phyloP scores from a whole-genome alignment of 2,888 invertebrate species.

The Rhaphigaster nebulosa region DNA sequence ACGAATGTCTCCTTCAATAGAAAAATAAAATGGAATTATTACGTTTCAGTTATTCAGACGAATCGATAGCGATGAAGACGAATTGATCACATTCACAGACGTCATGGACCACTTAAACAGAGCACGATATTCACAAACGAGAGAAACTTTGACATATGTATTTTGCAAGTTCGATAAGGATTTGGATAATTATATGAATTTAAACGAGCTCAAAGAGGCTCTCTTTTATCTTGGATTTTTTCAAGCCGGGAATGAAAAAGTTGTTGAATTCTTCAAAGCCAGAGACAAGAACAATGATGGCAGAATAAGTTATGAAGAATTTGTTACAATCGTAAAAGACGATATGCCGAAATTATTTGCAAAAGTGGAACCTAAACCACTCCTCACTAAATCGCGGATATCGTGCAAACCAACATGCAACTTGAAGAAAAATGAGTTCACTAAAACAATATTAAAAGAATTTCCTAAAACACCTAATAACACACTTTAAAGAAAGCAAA shows the following conservation, averaged over 20 bases:
- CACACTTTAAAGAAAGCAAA: not conserved
- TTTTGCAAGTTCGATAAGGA: conserved; percentile 63
- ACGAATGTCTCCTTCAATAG: too few species aligned
- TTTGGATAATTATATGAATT: conserved; percentile 58
- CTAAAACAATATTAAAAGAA: not conserved
- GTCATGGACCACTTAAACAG: conserved; percentile 56
- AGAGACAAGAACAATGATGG: not conserved
- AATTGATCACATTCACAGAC: conserved; percentile 53
- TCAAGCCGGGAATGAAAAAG: conserved; percentile 6
- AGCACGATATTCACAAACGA: conserved; percentile 27
- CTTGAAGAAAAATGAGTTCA: not conserved
- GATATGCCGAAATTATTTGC: not conserved
- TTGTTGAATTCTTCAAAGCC: not conserved
- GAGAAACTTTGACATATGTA: conserved; percentile 33
- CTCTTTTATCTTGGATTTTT: conserved; percentile 61
- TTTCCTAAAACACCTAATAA: not conserved
- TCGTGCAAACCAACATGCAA: not conserved
- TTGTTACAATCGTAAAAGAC: not conserved
- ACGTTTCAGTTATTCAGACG: conserved; percentile 59
- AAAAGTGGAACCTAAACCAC: not conserved
- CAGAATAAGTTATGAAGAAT: not conserved
- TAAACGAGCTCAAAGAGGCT: conserved; percentile 61
- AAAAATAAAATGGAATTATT: not conserved
- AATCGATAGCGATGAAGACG: conserved; percentile 59
- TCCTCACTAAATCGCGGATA: not conserved